Percentiles rank a stretch among this genome's conserved stretches.
Evolutionary conservation across 2,888 invertebrate genomes (phyloP).

Genomic region (Nemotelus nigrinus): DNA sequence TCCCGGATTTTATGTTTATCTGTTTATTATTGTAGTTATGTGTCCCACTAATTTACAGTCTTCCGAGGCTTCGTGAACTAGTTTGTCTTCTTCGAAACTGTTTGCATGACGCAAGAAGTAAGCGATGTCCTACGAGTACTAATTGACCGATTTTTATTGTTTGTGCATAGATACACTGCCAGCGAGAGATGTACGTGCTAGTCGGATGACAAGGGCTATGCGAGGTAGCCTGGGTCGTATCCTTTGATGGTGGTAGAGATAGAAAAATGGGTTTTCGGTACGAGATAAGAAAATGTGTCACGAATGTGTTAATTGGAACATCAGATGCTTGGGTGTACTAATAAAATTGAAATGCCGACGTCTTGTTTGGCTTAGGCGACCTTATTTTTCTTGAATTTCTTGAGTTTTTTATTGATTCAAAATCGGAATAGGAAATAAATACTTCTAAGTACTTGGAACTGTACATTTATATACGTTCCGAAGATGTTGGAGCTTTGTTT

Average conservation of each 20-base stretch:
- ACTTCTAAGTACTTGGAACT: too few species aligned
- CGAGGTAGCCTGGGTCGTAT: background rate
- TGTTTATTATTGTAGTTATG: conserved; percentile 37
- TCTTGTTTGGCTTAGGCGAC: conserved; percentile 2
- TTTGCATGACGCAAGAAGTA: conserved; percentile 5
- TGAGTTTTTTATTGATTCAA: background rate
- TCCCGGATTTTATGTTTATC: conserved; percentile 37
- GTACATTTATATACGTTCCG: too few species aligned
- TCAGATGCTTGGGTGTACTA: conserved; percentile 18
- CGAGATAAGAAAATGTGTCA: conserved; percentile 39
- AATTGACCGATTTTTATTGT: conserved; percentile 31
- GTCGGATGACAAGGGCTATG: too few species aligned
- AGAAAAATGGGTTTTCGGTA: background rate
- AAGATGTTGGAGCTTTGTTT: too few species aligned
- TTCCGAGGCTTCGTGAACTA: background rate
- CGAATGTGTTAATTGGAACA: conserved; percentile 39
- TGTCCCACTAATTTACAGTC: conserved; percentile 28
- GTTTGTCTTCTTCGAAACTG: background rate
- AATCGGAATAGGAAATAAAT: too few species aligned
- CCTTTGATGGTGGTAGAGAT: conserved; percentile 3
- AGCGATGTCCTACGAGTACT: conserved; percentile 32
- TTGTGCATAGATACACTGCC: background rate
- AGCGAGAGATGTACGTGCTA: too few species aligned
- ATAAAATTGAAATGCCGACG: conserved; percentile 20
- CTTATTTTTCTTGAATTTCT: conserved; percentile 1